phyloP scores from a whole-genome alignment of 1,140 invertebrate genomes.

The Pseudomyrmex flavicornis region DNA sequence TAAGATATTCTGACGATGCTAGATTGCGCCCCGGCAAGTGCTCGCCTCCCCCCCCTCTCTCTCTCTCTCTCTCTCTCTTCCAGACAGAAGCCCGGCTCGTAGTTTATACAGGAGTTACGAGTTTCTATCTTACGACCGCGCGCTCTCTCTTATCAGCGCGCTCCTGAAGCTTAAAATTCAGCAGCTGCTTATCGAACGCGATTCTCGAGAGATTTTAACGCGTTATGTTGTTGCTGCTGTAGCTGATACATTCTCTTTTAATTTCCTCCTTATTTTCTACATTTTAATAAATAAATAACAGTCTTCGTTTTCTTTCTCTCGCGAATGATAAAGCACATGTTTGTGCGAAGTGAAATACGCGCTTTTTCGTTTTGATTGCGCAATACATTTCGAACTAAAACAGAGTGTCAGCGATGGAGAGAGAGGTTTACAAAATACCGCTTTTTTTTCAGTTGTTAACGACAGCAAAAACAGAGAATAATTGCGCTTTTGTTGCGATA shows the following conservation, averaged over 20 bases:
- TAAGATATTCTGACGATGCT: slow-evolving; percentile 71
- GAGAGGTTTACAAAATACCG: no score
- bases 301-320: neutral
- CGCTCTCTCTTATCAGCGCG: slow-evolving; percentile 25
- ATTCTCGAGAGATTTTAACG: slow-evolving; percentile 11
- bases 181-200: slow-evolving; percentile 22
- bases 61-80: neutral
- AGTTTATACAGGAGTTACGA: slow-evolving; percentile 51
- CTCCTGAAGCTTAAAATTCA: slow-evolving; percentile 19
- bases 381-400: no score
- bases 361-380: no score
- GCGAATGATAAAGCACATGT: no score
- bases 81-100: slow-evolving; percentile 21
- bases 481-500: neutral
- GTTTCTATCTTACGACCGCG: slow-evolving; percentile 36
- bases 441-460: no score
- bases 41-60: neutral
- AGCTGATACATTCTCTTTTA: no score
- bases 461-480: neutral
- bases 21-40: slow-evolving; percentile 59
- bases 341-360: no score
- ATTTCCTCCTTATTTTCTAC: neutral
- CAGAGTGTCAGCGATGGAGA: no score
- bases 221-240: neutral
- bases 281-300: neutral